phyloP scores from a whole-genome alignment of 2,113 vertebrate species.

The Plecturocebus donacophilus region DNA sequence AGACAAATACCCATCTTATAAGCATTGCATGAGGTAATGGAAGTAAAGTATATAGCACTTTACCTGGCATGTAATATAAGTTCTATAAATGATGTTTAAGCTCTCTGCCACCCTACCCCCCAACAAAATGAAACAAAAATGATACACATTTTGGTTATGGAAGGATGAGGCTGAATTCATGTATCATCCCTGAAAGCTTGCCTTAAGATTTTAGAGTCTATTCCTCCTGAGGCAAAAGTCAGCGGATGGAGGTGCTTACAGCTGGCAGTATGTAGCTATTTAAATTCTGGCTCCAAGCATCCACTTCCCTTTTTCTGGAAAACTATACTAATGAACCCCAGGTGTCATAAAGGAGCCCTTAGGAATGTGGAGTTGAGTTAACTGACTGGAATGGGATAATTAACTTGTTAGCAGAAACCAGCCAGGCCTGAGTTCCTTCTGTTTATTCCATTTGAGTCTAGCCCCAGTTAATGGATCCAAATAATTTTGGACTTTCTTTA shows the following conservation, averaged over 20 bases:
- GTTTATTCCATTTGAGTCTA: not conserved
- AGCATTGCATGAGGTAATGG: not conserved
- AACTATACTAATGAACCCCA: not conserved
- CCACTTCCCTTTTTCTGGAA: not conserved
- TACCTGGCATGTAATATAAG: not conserved
- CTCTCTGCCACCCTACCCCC: not conserved
- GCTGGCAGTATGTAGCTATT: not conserved
- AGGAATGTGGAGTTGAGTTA: not conserved
- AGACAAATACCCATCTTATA: not conserved
- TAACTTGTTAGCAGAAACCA: not conserved
- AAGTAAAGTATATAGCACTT: not conserved
- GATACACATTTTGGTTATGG: not conserved
- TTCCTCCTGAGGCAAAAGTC: not conserved
- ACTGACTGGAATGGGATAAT: not conserved
- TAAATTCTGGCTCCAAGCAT: not conserved
- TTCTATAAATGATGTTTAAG: not conserved
- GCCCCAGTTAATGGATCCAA: not conserved
- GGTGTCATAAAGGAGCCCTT: not conserved
- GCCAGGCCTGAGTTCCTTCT: not conserved
- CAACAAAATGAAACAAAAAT: not conserved
- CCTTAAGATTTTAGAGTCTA: not conserved
- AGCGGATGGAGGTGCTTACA: not conserved
- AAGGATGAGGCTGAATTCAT: not conserved
- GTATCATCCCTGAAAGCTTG: not conserved
- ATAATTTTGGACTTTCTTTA: not conserved